phyloP scores from a whole-genome alignment of 2,113 vertebrate genomes.

The Anhinga anhinga region DNA sequence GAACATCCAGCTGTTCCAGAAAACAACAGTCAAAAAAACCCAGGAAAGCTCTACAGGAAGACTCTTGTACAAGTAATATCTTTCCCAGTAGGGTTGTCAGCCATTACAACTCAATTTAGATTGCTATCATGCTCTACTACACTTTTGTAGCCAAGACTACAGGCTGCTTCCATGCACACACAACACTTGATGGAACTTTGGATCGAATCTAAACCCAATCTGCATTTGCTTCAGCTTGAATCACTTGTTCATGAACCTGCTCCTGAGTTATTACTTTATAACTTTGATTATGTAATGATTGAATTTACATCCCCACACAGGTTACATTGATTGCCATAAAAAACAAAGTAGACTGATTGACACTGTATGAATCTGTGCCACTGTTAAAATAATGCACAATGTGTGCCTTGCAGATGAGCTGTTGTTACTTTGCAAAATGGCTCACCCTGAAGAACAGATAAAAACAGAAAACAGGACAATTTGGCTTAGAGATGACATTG shows the following conservation, averaged over 20 bases:
- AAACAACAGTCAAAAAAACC: background rate
- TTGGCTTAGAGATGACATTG: background rate
- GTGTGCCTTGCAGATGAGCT: background rate
- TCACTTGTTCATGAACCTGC: background rate
- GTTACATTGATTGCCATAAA: background rate
- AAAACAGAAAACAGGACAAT: background rate
- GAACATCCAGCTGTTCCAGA: background rate
- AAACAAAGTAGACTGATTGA: background rate
- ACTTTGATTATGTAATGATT: background rate
- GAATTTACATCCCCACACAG: background rate
- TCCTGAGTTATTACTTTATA: background rate
- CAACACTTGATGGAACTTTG: background rate
- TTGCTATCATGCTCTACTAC: background rate
- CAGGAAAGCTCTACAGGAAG: background rate
- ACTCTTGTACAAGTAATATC: background rate
- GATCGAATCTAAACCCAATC: background rate
- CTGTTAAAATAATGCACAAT: background rate
- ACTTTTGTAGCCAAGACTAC: background rate
- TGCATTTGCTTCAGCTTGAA: background rate
- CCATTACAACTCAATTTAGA: background rate
- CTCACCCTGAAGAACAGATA: background rate
- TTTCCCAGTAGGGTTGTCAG: background rate
- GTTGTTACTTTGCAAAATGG: background rate
- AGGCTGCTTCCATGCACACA: background rate
- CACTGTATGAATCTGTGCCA: background rate